Evolutionary conservation across 2,888 invertebrate species (phyloP), one percentile per base, ranked within the genome.

Genomic region (Ophion ellenae): DNA sequence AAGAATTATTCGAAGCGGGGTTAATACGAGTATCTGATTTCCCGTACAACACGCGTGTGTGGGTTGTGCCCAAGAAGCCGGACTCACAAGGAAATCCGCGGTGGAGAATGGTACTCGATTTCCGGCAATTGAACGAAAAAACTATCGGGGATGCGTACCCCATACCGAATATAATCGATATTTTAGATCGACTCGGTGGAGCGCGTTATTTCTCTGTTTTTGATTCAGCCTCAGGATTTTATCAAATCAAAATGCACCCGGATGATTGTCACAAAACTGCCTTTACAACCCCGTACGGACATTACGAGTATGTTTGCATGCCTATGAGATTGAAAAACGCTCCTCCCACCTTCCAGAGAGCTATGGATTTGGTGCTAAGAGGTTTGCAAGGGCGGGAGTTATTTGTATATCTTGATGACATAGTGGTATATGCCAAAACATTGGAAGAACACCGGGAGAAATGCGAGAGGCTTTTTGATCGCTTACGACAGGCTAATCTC

Each of bases 221-320:
- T 47, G 94, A 94, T 86, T 78, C 94, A 17, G 91, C 93, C 3
- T 90, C 90, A 4, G 94, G 93, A 0, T 94, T 92, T 86, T 93
- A 94, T 83, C 93, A 94, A 88, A 24, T 24, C 24, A 24, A 24
- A 24, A 24, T 24, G 24, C 24, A 24, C 24, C 24, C 24, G 24
- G 24, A 24, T 24, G 24, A 24, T 24, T 24, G 24, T 24, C 24
- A 24, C 24, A 24, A 24, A 24, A 24, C 24, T 24, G 24, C 24
- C 24, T 24, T 24, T 24, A 24, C 2, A 24, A 24, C 24, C 24
- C 1, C 24, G 1, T 24, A 24, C 24, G 24, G 24, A 24, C 24
- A 24, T 24, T 24, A 24, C 24, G 24, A 24, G 24, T 24, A 24
- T 24, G 2, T 24, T 24, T 1, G 24, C 24, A 24, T 24, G 24